Evolutionary conservation across 2,888 invertebrate species (phyloP), one percentile per base, ranked within the genome.

Genomic region (Itoplectis maculator): DNA sequence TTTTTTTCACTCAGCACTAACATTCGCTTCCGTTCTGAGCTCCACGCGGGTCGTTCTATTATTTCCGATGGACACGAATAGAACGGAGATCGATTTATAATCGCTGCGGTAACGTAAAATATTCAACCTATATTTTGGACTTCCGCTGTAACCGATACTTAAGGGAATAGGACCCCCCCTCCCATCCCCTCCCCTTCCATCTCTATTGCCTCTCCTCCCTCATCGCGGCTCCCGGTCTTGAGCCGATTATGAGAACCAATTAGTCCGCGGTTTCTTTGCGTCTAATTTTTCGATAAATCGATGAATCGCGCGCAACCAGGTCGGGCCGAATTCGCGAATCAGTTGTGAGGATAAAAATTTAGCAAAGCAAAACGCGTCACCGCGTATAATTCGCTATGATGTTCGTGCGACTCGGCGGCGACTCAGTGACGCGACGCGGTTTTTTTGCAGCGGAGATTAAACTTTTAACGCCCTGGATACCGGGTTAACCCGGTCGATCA

Each of bases 361-460:
- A 2, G 9, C 8, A 7, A 9, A 51, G 51, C 3, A 45, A 2
- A 3, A 13, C 11, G 13, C 13, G 13, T 4, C 13, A 5, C n/a
- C 45, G 13, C 4, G n/a, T 42, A 42, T 42, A 3, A 42, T 13
- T 45, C 9, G n/a, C 9, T 4, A 7, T 18, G 5, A 65, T 42
- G 56, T 40, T 66, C 49, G 23, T 49, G 61, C 29, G 29, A 5
- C n/a, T 63, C 75, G 75, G 45, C n/a, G n/a, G n/a, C n/a, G n/a
- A n/a, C n/a, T n/a, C n/a, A n/a, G 29, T 13, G 42, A 29, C 15
- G 42, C 15, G 45, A 15, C 51, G 40, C 40, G 65, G 49, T 37
- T 77, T 83, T 79, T 75, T 66, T 80, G 69, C 74, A 69, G 76
- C 80, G 84, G 84, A 85, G 84, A 87, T 87, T 86, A 87, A 87